A percentile compares a stretch with the other conserved stretches of the same genome.
phyloP scores from a whole-genome alignment of 2,113 vertebrate species.

The Delphinapterus leucas region DNA sequence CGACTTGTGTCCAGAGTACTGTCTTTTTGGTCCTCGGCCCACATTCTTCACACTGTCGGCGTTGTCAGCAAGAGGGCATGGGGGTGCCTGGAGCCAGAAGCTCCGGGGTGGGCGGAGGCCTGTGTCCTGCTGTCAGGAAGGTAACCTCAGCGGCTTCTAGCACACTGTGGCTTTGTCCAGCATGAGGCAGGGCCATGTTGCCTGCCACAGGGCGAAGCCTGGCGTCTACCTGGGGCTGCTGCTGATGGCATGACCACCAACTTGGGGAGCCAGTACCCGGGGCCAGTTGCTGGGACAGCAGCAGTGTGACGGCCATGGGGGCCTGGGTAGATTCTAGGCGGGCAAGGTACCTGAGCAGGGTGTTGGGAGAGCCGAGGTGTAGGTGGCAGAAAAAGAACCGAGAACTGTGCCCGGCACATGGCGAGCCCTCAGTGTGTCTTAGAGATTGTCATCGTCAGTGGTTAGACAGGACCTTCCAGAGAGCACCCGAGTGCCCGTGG shows the following conservation, averaged over 20 bases:
- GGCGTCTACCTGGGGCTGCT: rapidly evolving
- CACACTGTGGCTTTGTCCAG: not conserved
- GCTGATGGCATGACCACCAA: not conserved
- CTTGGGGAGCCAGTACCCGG: rapidly evolving
- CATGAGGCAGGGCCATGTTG: not conserved
- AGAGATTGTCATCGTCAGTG: rapidly evolving
- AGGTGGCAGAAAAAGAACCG: rapidly evolving
- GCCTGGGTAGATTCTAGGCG: not conserved
- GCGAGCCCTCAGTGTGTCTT: rapidly evolving
- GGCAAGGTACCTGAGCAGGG: not conserved
- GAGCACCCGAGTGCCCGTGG: rapidly evolving
- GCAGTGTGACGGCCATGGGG: too few species aligned
- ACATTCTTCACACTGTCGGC: rapidly evolving
- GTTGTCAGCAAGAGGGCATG: not conserved
- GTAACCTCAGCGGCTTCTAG: not conserved
- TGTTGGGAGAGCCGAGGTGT: rapidly evolving
- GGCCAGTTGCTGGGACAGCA: not conserved
- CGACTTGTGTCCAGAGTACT: rapidly evolving
- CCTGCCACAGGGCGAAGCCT: not conserved
- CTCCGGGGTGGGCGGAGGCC: not conserved
- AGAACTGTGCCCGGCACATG: rapidly evolving
- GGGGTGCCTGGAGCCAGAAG: not conserved
- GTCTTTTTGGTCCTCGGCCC: not conserved
- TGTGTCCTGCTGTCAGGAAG: not conserved
- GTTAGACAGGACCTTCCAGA: not conserved